Base-by-base conservation (phyloP, 2,113 vertebrate species). In the Anhinga rufa region DNA sequence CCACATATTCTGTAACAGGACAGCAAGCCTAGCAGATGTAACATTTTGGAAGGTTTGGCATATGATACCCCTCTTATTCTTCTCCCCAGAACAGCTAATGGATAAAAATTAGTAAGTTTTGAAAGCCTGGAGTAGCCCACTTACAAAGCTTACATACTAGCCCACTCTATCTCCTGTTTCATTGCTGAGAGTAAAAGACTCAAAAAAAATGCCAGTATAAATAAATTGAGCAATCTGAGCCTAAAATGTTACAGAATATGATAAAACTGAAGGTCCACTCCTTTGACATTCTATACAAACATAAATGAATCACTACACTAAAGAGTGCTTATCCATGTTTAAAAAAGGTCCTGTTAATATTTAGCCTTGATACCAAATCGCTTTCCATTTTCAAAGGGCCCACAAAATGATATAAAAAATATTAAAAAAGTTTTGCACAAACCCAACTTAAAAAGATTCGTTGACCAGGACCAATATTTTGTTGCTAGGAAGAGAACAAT, bases 401-500 rank as follows among this genome's bases (percentile, higher is more conserved):
- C 51, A 54, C 44, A 88, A 78, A 83, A 64, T 31, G 60, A 52
- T 29, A 57, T 24, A 8, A 83, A 81, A 72, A 91, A 34, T 52
- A 90, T 18, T 49, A 38, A 82, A 62, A 90, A 68, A 51, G 28
- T 74, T 93, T 93, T 82, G 66, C 60, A 60, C 38, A 74, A 82
- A 71, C 34, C 34, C 48, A 84, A 31, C 58, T 86, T 85, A 81
- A 85, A 92, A 92, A 66, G 36, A 68, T 58, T 69, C 51, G 19
- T 81, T 93, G 85, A 90, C 84, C 44, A 20, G 58, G 58, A 95
- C 86, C 22, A 54, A 44, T 86, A 79, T 91, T 95, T 77, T 89
- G 82, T 97, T 97, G 82, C 93, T 90, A 91, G 89, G 91, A 83
- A 92, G 89, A 58, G 71, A 91, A 74, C 36, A 57, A 46, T 66